Conservation (phyloP, 1,140 invertebrate species). For the Tetramorium parvispinum region DNA sequence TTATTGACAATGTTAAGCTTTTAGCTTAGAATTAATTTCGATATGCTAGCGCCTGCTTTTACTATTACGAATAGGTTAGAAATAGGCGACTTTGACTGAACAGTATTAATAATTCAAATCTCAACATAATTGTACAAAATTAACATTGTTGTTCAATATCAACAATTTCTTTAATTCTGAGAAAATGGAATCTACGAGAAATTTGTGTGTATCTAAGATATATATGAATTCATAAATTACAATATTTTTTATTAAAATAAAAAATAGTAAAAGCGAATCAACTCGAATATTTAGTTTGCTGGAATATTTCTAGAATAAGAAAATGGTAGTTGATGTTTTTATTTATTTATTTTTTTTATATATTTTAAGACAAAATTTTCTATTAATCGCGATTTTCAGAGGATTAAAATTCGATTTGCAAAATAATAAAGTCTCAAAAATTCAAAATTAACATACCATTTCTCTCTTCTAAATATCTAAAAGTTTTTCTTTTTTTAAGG, state of each 20-base stretch:
- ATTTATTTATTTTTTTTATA: background rate
- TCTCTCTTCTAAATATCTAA: background rate
- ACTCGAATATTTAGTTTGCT: background rate
- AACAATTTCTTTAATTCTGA: background rate
- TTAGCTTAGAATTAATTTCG: constrained; percentile 12
- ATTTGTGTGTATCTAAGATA: background rate
- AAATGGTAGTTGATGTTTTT: background rate
- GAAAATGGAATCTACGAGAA: background rate
- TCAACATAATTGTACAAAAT: constrained; percentile 27
- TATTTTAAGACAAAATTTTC: background rate
- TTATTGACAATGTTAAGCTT: constrained; percentile 23
- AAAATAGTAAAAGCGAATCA: background rate
- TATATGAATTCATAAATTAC: background rate
- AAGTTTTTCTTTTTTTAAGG: background rate
- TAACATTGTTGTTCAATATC: background rate
- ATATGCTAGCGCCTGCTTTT: background rate
- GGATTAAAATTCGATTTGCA: background rate
- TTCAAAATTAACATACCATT: background rate
- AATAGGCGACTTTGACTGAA: background rate
- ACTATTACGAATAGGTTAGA: constrained; percentile 1
- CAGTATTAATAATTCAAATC: constrained; percentile 21
- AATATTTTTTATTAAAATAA: background rate
- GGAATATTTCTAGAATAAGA: background rate
- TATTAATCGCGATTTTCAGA: background rate
- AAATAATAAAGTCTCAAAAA: background rate